These are phyloP conservation scores for Phaonia tiefii DNA, from an alignment of 2,888 invertebrate species.

Conservation along the genomic window DNA sequence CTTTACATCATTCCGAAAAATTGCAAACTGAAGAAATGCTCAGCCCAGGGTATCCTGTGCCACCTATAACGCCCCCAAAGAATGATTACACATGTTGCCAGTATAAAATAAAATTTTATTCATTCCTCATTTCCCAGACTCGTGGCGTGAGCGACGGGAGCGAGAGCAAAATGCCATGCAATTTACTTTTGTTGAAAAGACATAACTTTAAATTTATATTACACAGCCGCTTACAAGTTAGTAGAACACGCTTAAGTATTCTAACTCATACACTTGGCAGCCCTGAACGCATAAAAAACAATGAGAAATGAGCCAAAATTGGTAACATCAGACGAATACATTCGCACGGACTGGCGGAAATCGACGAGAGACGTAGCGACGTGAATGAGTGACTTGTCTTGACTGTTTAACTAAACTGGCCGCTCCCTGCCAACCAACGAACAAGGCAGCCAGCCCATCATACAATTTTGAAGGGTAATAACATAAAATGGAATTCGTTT, in stretches of 20 bases:
- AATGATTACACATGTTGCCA: constrained; percentile 77
- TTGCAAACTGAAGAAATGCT: constrained; percentile 54
- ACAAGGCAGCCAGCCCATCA: constrained; percentile 53
- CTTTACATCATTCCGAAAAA: constrained; percentile 37
- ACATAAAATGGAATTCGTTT: constrained; percentile 45
- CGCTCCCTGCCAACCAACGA: constrained; percentile 39
- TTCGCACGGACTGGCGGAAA: constrained; percentile 29
- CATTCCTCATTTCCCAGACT: constrained; percentile 74
- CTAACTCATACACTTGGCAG: constrained; percentile 48
- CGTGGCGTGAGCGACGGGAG: too few species aligned
- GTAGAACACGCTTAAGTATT: constrained; percentile 10
- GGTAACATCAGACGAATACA: constrained; percentile 44
- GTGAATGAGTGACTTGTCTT: constrained; percentile 47
- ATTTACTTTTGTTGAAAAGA: constrained; percentile 42
- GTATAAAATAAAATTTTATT: constrained; percentile 79
- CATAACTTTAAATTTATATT: constrained; percentile 69
- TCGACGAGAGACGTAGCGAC: not conserved
- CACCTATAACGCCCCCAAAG: constrained; percentile 45
- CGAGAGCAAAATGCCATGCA: constrained; percentile 32
- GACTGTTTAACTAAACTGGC: constrained; percentile 54
- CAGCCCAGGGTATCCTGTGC: not conserved
- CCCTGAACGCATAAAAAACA: constrained; percentile 60
- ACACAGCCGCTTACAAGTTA: constrained; percentile 46
- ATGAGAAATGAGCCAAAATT: constrained; percentile 60
- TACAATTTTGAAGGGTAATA: constrained; percentile 62